Evolutionary conservation across 2,888 invertebrate species (phyloP).

Genomic region (Lordiphosa fenestrarum): DNA sequence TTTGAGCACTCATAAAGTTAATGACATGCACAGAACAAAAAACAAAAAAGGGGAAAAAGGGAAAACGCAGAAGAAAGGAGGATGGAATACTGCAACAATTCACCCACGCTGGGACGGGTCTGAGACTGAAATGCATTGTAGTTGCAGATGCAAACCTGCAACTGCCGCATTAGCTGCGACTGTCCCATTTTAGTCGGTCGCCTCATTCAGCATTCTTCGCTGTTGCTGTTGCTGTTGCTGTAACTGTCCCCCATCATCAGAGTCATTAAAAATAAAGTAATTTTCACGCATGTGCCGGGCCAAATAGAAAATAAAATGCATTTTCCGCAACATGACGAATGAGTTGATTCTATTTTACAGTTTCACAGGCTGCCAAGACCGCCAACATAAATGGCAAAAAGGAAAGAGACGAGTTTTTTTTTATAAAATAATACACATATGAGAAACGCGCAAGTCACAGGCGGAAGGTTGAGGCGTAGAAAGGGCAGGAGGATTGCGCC

Average conservation of each 20-base stretch:
- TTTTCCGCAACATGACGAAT: conserved; percentile 75
- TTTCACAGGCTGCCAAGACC: conserved; percentile 32
- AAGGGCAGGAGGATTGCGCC: conserved; percentile 11
- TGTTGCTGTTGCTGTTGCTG: conserved; percentile 17
- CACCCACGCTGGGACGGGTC: conserved; percentile 36
- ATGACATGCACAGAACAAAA: conserved; percentile 63
- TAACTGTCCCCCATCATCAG: conserved; percentile 14
- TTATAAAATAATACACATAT: conserved; percentile 33
- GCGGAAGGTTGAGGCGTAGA: conserved; percentile 8
- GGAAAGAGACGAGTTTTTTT: conserved; percentile 14
- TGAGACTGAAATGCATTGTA: conserved; percentile 55
- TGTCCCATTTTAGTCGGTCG: conserved; percentile 50
- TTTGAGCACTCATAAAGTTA: conserved; percentile 75
- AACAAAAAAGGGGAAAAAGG: conserved; percentile 8
- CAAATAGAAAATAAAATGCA: conserved; percentile 68
- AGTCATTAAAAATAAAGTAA: conserved; percentile 75
- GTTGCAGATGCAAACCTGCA: conserved; percentile 41
- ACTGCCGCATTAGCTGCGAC: conserved; percentile 26
- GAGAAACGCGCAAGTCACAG: conserved; percentile 39
- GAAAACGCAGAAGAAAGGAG: conserved; percentile 10
- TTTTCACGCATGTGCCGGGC: conserved; percentile 71
- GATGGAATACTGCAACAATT: conserved; percentile 34
- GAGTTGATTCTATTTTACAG: conserved; percentile 73
- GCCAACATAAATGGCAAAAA: conserved; percentile 13
- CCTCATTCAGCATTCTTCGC: conserved; percentile 15